These are phyloP conservation scores for Talpa occidentalis DNA, from an alignment of 2,113 vertebrate species.

Conservation along the genomic window DNA sequence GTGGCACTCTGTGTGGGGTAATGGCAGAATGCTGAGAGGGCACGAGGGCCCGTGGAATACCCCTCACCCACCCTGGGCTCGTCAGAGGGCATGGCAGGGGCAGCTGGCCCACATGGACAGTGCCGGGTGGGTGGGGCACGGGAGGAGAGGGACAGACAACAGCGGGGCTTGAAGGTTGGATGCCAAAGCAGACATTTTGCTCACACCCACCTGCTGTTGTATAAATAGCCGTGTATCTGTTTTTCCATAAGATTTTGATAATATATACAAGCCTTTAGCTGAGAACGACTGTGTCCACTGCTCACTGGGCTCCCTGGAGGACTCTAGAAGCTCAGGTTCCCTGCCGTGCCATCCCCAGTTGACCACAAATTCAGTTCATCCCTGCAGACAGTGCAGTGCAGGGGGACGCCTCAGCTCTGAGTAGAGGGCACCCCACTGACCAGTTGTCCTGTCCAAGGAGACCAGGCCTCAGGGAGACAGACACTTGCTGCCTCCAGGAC, in stretches of 20 bases:
- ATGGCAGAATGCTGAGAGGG: background rate
- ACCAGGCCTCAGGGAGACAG: background rate
- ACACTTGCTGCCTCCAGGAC: background rate
- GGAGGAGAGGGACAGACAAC: background rate
- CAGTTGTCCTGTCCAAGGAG: background rate
- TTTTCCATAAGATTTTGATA: constrained; percentile 75
- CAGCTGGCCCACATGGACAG: background rate
- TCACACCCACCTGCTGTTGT: constrained; percentile 59
- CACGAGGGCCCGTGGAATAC: background rate
- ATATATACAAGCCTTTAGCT: constrained; percentile 71
- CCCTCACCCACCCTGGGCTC: background rate
- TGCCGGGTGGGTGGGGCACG: background rate
- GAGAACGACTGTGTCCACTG: background rate
- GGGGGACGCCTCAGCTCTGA: background rate
- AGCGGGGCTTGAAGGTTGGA: constrained; percentile 52
- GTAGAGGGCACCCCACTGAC: background rate
- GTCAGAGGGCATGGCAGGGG: background rate
- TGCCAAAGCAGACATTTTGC: constrained; percentile 71
- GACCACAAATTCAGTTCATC: background rate
- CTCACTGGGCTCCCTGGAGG: background rate
- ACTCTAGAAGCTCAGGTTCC: background rate
- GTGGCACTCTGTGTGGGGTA: background rate
- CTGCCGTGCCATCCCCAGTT: background rate
- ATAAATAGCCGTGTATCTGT: constrained; percentile 64
- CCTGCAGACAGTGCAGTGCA: background rate